phyloP scores from a whole-genome alignment of 2,888 invertebrate species.

The Scaptomyza reducta region DNA sequence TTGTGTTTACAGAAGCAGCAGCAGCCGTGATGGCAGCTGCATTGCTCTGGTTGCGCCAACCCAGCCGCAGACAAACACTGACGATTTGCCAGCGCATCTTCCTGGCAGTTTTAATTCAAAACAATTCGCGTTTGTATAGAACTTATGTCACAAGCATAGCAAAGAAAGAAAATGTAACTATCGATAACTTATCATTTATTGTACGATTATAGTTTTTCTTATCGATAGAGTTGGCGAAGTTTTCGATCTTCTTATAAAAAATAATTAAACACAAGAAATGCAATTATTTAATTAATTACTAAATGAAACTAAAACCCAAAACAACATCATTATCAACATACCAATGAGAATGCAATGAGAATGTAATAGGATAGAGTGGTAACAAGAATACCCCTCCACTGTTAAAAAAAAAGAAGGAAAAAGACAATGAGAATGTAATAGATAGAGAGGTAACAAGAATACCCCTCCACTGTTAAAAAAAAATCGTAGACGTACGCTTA shows the following conservation, averaged over 20 bases:
- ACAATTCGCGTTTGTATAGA: constrained; percentile 26
- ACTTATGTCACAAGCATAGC: constrained; percentile 59
- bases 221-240: background rate
- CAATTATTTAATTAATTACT: too few relatives aligned
- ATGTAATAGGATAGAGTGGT: too few relatives aligned
- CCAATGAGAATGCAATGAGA: too few relatives aligned
- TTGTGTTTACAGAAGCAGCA: background rate
- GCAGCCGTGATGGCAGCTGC: background rate
- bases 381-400: too few relatives aligned
- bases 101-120: constrained; percentile 40
- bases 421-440: too few relatives aligned
- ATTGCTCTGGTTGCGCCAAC: constrained; percentile 34
- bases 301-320: too few relatives aligned
- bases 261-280: too few relatives aligned
- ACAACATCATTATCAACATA: too few relatives aligned
- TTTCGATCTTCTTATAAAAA: background rate
- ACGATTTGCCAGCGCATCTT: constrained; percentile 42
- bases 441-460: too few relatives aligned
- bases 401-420: too few relatives aligned
- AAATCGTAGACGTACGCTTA: too few relatives aligned
- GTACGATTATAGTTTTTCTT: background rate
- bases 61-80: constrained; percentile 28
- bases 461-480: too few relatives aligned
- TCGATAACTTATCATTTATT: constrained; percentile 9
- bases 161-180: background rate